Percentiles rank a stretch among this genome's conserved stretches.
Conservation (phyloP, 2,888 invertebrate species). For the Phanerotoma sp. region DNA sequence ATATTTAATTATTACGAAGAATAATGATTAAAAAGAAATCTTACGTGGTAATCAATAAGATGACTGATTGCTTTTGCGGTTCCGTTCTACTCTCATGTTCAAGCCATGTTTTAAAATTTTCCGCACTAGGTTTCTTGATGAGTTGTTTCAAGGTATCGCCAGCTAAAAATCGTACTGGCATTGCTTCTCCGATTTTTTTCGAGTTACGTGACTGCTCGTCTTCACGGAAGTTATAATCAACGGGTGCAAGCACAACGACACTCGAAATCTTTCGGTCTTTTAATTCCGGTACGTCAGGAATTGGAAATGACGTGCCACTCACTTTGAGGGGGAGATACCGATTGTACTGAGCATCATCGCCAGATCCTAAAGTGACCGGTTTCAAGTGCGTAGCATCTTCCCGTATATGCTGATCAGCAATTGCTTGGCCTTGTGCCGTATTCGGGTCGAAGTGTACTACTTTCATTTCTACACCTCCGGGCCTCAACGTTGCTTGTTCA, state of each 20-base stretch:
- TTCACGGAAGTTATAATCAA: conserved; percentile 64
- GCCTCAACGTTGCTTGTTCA: conserved; percentile 55
- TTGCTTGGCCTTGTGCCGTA: conserved; percentile 69
- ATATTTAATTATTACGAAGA: not conserved
- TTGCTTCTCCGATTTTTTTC: conserved; percentile 63
- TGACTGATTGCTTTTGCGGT: conserved; percentile 76
- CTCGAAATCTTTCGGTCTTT: conserved; percentile 78
- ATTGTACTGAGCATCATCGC: conserved; percentile 71
- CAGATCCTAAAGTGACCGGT: conserved; percentile 66
- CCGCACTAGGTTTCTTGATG: conserved; percentile 72
- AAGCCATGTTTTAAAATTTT: conserved; percentile 80
- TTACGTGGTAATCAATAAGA: conserved; percentile 81
- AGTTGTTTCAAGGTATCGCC: conserved; percentile 76
- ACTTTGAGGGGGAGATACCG: conserved; percentile 83
- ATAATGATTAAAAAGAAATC: conserved; percentile 45
- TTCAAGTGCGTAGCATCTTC: conserved; percentile 73
- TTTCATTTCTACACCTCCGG: conserved; percentile 77
- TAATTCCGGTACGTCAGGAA: conserved; percentile 76
- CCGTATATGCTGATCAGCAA: conserved; percentile 72
- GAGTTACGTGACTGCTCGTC: conserved; percentile 46
- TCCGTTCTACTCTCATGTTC: conserved; percentile 75
- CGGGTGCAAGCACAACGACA: conserved; percentile 82
- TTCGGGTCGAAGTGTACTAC: conserved; percentile 80
- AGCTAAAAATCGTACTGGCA: conserved; percentile 72
- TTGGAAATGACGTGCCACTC: conserved; percentile 80